A percentile compares a stretch with the other conserved stretches of the same genome.
phyloP scores from a whole-genome alignment of 2,113 vertebrate genomes.

The Psilopsiagon aymara region DNA sequence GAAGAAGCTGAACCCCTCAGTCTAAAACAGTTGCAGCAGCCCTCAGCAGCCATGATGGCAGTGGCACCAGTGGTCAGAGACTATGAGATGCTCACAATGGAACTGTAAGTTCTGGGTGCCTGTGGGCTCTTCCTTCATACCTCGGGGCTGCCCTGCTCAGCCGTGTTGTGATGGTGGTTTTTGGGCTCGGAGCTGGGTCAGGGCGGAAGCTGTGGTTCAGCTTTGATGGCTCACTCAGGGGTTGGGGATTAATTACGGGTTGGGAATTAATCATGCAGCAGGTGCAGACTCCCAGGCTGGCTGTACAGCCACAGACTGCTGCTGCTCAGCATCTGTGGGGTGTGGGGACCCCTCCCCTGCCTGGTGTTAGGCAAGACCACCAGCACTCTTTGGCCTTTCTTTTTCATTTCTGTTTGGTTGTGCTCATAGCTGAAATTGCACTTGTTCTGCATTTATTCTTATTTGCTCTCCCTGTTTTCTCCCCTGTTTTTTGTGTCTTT shows the following conservation, averaged over 20 bases:
- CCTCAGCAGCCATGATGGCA: fast-evolving
- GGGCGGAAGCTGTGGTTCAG: not conserved
- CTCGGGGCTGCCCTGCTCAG: not conserved
- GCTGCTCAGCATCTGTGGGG: not conserved
- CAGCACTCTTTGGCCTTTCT: not conserved
- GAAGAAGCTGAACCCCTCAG: not conserved
- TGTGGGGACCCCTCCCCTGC: not conserved
- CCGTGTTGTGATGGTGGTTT: fast-evolving
- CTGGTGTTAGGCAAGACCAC: fast-evolving
- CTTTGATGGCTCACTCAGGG: not conserved
- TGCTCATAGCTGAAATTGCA: not conserved
- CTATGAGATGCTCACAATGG: not conserved
- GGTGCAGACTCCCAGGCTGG: not conserved
- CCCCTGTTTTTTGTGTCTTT: not conserved
- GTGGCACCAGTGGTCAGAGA: fast-evolving
- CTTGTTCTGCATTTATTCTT: not conserved
- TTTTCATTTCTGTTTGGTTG: not conserved
- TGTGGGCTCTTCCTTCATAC: not conserved
- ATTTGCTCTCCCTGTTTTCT: not conserved
- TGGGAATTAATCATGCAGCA: not conserved
- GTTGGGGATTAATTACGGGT: not conserved
- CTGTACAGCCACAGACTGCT: not conserved
- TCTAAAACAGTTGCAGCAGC: fast-evolving
- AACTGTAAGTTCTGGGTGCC: not conserved
- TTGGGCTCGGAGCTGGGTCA: not conserved